Evolutionary conservation across 92 coral and sea anemone species (phyloP).

Genomic region (Umimayanthus kanabou): DNA sequence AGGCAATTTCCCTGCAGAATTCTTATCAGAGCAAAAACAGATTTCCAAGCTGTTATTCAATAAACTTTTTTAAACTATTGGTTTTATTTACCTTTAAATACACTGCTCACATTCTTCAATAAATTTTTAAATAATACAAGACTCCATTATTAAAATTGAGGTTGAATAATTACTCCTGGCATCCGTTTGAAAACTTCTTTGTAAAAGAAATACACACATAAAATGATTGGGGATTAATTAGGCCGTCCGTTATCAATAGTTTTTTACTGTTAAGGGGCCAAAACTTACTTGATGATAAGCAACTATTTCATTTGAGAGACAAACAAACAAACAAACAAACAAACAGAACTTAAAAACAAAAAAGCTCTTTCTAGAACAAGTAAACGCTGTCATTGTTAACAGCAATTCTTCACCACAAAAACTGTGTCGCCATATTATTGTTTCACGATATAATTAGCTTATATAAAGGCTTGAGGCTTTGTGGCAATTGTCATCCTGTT

Average conservation of each 20-base stretch:
- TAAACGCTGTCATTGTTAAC: conserved; percentile 35
- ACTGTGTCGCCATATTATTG: conserved; percentile 29
- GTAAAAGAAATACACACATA: conserved; percentile 66
- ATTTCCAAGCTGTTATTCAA: conserved; percentile 51
- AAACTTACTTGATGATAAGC: conserved; percentile 71
- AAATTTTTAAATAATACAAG: conserved; percentile 76
- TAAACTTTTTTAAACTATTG: conserved; percentile 50
- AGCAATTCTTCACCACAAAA: conserved; percentile 36
- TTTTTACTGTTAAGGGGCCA: conserved; percentile 64
- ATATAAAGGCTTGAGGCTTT: conserved; percentile 39
- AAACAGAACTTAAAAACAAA: conserved; percentile 11
- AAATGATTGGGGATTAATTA: conserved; percentile 76
- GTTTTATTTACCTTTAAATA: conserved; percentile 66
- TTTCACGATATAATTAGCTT: conserved; percentile 47
- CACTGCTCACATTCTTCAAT: conserved; percentile 72
- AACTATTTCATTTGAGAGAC: conserved; percentile 80
- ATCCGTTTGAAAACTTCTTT: conserved; percentile 77
- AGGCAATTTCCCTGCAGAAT: conserved; percentile 59
- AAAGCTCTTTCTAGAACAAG: conserved; percentile 27
- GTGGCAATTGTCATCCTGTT: conserved; percentile 57
- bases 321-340: conserved; percentile 83
- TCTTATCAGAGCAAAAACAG: conserved; percentile 58
- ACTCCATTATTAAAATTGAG: conserved; percentile 71
- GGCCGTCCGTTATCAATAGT: conserved; percentile 77
- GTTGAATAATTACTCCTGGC: conserved; percentile 68